A percentile compares a stretch with the other conserved stretches of the same genome.
Evolutionary conservation across 2,888 invertebrate genomes (phyloP).

Genomic region (Aproaerema taeniolella): DNA sequence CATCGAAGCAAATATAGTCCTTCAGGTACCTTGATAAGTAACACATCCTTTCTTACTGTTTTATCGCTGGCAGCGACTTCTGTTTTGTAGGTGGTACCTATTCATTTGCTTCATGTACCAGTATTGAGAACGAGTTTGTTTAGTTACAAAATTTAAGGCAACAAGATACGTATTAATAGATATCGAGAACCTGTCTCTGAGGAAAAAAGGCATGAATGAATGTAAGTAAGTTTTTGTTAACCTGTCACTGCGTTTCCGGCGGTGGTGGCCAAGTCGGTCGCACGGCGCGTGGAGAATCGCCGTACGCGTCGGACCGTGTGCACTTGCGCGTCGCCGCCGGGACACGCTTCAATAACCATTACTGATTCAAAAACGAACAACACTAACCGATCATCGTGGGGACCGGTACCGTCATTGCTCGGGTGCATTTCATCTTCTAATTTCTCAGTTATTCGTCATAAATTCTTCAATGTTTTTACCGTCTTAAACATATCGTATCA

Average conservation of each 20-base stretch:
- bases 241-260: constrained; percentile 73
- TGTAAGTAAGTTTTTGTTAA: constrained; percentile 64
- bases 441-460: background rate
- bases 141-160: too few relatives aligned
- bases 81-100: too few relatives aligned
- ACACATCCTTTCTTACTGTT: too few relatives aligned
- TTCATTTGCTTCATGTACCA: too few relatives aligned
- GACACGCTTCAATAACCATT: constrained; percentile 51
- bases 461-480: background rate
- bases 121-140: too few relatives aligned
- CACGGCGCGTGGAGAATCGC: constrained; percentile 69
- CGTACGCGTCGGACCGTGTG: constrained; percentile 65
- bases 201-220: constrained; percentile 66
- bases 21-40: too few relatives aligned
- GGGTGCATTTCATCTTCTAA: background rate
- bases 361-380: constrained; percentile 51
- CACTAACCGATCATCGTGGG: constrained; percentile 44
- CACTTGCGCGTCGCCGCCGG: constrained; percentile 30
- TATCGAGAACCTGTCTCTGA: constrained; percentile 49
- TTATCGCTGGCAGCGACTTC: too few relatives aligned
- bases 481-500: background rate
- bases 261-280: constrained; percentile 40
- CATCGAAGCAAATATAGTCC: too few relatives aligned
- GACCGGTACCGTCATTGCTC: constrained; percentile 26
- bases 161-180: too few relatives aligned